Conservation (phyloP, 2,797 vertebrate genomes). For the Cossypha dichroa region DNA sequence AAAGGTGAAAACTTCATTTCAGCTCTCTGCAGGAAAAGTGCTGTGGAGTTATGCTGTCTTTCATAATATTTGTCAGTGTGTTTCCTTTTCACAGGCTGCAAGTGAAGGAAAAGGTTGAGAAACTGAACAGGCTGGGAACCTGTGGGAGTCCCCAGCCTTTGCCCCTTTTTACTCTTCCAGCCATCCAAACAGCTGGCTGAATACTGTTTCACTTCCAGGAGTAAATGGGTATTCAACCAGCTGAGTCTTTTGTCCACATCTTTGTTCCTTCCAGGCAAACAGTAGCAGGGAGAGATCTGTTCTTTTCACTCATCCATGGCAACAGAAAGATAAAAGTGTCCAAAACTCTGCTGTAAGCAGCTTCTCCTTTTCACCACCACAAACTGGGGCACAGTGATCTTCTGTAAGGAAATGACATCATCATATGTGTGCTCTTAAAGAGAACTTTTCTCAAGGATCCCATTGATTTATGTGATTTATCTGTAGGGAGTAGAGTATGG, state of each 20-base stretch:
- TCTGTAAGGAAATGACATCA: background rate
- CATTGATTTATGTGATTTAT: fast-evolving
- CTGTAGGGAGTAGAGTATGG: background rate
- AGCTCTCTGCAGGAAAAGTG: background rate
- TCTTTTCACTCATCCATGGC: background rate
- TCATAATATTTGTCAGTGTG: background rate
- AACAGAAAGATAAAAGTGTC: background rate
- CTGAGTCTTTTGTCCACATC: background rate
- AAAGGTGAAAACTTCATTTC: background rate
- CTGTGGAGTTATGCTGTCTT: background rate
- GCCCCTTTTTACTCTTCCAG: background rate
- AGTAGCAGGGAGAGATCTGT: background rate
- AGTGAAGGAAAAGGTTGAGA: background rate
- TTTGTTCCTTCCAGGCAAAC: background rate
- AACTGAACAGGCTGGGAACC: background rate
- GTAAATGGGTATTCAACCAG: background rate
- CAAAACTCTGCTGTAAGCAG: background rate
- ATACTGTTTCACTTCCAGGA: background rate
- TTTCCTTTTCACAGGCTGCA: background rate
- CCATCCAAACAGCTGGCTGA: background rate
- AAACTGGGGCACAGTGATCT: background rate
- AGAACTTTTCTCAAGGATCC: background rate
- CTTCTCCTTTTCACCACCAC: background rate
- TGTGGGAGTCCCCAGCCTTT: background rate
- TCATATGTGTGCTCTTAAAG: background rate